Base-by-base conservation (phyloP, 2,888 invertebrate genomes). In the Drosophila nigritarsus region DNA sequence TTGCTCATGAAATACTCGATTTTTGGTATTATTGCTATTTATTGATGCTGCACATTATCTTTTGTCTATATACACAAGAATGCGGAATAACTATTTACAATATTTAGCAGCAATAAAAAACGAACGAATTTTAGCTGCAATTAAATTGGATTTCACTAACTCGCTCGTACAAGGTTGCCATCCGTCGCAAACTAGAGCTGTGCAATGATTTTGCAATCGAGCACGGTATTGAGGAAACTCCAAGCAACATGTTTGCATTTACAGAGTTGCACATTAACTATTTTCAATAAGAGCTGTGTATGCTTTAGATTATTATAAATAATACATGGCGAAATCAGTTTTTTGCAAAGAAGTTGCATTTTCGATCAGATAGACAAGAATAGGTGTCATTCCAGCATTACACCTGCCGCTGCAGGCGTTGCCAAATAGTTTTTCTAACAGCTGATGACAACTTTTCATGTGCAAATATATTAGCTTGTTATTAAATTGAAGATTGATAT, bases 61-160 rank as follows among this genome's bases (percentile, higher is more conserved):
- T 45, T 69, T 29, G 50, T 49, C 49, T 62, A 74, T 69, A 58
- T 65, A 74, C 36, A 62, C 55, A 59, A 54, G 20, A 50, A 36
- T 24, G 40, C 55, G 65, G 15, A 80, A 64, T 59, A 68, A 67
- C 65, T 80, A 81, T 80, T 81, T 80, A 80, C 80, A 80, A 71
- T 53, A 49, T 73, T 68, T 63, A 15, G 61, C 70, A 75, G 75
- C 68, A 68, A 55, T 59, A 72, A 64, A 50, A 78, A 75, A 65
- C 59, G 61, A 72, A 60, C 59, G 62, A 75, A 66, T 67, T 50
- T 72, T 67, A 45, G 61, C 75, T 78, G 78, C 78, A 80, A 75
- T 80, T 80, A 75, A 80, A 80, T 74, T 71, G 70, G 76, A 76
- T 78, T 78, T 79, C 79, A 78, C 80, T 71, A 73, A 51, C 59